Percentiles rank a stretch among this genome's conserved stretches.
phyloP scores from a whole-genome alignment of 2,888 invertebrate genomes.

The Drosophila lutescens region DNA sequence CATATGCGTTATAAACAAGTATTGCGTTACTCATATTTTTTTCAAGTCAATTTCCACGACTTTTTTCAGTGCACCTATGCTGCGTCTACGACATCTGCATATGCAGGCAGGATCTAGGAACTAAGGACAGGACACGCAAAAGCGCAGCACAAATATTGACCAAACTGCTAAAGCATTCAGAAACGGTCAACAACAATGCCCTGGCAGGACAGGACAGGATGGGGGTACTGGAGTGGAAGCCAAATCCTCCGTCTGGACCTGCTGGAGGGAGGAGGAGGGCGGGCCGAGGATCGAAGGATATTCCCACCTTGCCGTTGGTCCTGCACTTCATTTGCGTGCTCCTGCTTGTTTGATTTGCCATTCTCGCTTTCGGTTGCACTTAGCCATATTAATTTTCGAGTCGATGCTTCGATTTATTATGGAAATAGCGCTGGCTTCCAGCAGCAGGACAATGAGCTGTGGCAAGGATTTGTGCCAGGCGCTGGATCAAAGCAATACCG shows the following conservation, averaged over 20 bases:
- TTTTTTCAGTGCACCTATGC: constrained; percentile 53
- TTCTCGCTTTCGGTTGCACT: constrained; percentile 55
- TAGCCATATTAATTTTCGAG: constrained; percentile 65
- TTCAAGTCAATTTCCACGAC: too few species aligned
- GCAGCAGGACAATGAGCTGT: constrained; percentile 15
- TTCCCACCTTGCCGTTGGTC: constrained; percentile 26
- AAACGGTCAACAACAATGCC: constrained; percentile 60
- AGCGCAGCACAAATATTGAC: constrained; percentile 73
- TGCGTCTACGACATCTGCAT: constrained; percentile 48
- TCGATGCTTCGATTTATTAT: constrained; percentile 51
- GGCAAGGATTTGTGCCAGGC: constrained; percentile 23
- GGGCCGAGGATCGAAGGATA: not conserved
- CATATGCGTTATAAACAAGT: too few species aligned
- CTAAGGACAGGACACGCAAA: constrained; percentile 49
- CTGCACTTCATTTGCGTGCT: constrained; percentile 51
- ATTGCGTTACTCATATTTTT: too few species aligned
- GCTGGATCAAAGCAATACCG: constrained; percentile 72
- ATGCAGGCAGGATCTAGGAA: constrained; percentile 42
- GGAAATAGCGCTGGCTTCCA: constrained; percentile 14
- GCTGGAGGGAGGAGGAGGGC: not conserved
- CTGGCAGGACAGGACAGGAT: constrained; percentile 5
- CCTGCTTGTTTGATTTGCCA: constrained; percentile 57
- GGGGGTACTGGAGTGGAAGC: not conserved
- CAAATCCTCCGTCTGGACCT: constrained; percentile 7
- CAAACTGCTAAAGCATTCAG: constrained; percentile 66